Conservation (phyloP, 2,113 vertebrate genomes). For the Anoplopoma fimbria region DNA sequence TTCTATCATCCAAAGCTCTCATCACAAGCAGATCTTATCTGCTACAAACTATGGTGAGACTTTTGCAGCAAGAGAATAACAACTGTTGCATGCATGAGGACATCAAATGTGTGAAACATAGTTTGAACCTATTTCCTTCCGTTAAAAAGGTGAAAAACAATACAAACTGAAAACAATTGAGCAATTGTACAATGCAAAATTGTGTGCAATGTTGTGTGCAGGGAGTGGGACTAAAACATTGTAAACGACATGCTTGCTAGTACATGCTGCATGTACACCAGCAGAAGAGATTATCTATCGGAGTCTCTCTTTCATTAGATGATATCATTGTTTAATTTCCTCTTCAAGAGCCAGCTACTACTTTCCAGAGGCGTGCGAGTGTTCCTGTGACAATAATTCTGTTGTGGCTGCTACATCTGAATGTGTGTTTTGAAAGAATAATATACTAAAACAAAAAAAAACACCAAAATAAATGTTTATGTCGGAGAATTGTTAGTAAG, state of each 20-base stretch:
- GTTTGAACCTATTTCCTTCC: not conserved
- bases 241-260: constrained; percentile 8
- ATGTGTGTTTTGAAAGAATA: constrained; percentile 23
- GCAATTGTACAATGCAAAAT: not conserved
- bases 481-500: constrained; percentile 39
- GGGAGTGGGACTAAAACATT: constrained; percentile 6
- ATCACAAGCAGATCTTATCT: not conserved
- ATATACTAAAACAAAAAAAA: constrained; percentile 19
- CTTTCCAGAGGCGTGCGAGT: constrained; percentile 18
- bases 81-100: not conserved
- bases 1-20: not conserved
- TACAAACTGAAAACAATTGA: not conserved
- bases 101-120: not conserved
- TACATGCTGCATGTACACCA: not conserved
- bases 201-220: not conserved
- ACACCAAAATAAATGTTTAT: constrained; percentile 5
- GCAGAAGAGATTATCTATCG: constrained; percentile 2
- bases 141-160: not conserved
- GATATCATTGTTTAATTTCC: constrained; percentile 60
- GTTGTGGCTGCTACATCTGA: not conserved
- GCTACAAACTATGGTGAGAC: not conserved
- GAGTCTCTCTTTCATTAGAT: constrained; percentile 46
- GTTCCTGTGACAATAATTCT: constrained; percentile 24
- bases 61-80: not conserved
- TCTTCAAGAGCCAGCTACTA: constrained; percentile 14